Base-by-base conservation (phyloP, 2,888 invertebrate genomes). In the Clepsis dumicolana region DNA sequence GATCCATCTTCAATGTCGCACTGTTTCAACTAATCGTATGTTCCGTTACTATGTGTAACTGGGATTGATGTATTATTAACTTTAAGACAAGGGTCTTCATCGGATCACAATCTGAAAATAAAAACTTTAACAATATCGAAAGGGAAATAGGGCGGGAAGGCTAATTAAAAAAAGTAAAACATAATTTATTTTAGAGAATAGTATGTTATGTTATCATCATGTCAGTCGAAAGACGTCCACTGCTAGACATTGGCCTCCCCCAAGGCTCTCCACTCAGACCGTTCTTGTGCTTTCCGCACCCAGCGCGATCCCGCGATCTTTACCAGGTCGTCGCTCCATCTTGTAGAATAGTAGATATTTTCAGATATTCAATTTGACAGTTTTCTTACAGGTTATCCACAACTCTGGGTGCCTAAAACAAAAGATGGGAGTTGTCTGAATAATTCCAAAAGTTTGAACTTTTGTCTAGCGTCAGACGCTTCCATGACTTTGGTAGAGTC, bases 361-460 rank as follows among this genome's bases (percentile, higher is more conserved):
- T 61, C 32, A 24, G 48, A 38, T 25, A 12, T 62, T 62, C 62
- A 44, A 56, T 48, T 32, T 29, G 44, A 21, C 44, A 7, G 44
- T 54, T 64, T 63, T 29, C 41, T 27, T 16, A 29, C 29, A 21
- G 14, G 18, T 25, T 24, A 41, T 27, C 41, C 16, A 44, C 41
- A 57, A 44, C 32, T 56, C 24, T n/a, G 29, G 56, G 35, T 48
- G 24, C 38, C 14, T 14, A 29, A 25, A 54, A 54, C 66, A 66
- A n/a, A n/a, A n/a, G n/a, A 66, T 66, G 32, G 61, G 54, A n/a
- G 29, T 32, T 65, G 61, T 61, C 38, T 41, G 50, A 63, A 59
- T 52, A 21, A 57, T 56, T 50, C 38, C n/a, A 62, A 52, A 59
- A 68, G 29, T 57, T 62, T 50, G 29, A 41, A 59, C 21, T 50